Evolutionary conservation across 1,140 invertebrate genomes (phyloP).

Genomic region (Drosophila nebulosa): DNA sequence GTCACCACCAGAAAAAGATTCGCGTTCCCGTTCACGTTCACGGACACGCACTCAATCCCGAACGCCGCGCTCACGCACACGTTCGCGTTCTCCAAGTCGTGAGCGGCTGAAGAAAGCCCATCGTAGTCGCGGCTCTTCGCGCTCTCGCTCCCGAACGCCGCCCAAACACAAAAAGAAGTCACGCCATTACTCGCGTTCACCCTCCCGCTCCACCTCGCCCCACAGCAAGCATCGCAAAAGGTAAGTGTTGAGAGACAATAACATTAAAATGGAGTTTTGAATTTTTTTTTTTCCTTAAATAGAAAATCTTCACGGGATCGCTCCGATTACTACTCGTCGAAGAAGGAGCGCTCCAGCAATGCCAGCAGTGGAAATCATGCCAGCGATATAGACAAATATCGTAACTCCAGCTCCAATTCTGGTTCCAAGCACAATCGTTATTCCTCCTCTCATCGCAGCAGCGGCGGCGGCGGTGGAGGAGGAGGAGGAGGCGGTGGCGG

Average conservation of each 20-base stretch:
- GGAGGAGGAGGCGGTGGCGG: constrained; percentile 12
- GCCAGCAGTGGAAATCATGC: constrained; percentile 52
- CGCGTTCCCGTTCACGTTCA: constrained; percentile 62
- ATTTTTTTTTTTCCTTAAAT: neutral
- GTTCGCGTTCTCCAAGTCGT: constrained; percentile 62
- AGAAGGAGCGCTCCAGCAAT: constrained; percentile 62
- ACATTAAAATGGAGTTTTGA: too few relatives aligned
- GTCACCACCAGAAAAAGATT: constrained; percentile 71
- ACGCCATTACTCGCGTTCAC: constrained; percentile 72
- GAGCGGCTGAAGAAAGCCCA: constrained; percentile 81
- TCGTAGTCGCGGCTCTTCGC: constrained; percentile 81
- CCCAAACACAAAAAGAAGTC: constrained; percentile 78
- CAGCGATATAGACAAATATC: constrained; percentile 60
- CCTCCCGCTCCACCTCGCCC: constrained; percentile 73
- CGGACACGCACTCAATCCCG: constrained; percentile 81
- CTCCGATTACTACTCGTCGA: constrained; percentile 62
- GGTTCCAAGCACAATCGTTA: constrained; percentile 62
- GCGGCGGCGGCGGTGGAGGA: constrained; percentile 35
- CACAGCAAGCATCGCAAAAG: constrained; percentile 77
- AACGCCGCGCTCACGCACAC: constrained; percentile 62
- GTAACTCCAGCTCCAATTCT: constrained; percentile 57
- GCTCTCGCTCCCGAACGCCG: constrained; percentile 76
- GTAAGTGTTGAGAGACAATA: constrained; percentile 22
- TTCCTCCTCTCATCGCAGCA: constrained; percentile 46
- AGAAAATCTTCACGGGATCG: constrained; percentile 69